These are phyloP conservation scores for Drosophila algonquin DNA, from an alignment of 2,888 invertebrate species.

Conservation along the genomic window DNA sequence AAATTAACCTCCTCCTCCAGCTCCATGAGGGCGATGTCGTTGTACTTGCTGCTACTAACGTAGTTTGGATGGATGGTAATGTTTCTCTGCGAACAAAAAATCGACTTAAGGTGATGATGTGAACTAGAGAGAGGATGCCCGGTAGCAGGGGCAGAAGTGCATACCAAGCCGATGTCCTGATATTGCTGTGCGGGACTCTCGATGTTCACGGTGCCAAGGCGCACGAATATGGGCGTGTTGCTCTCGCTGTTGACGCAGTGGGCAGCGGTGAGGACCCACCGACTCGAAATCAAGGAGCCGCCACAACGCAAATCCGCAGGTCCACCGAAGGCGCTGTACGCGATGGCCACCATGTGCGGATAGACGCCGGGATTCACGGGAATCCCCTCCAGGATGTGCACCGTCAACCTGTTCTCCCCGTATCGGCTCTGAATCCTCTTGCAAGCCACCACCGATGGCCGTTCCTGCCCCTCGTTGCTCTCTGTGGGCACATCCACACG, in stretches of 20 bases:
- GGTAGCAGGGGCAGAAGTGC: neutral
- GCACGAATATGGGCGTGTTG: slow-evolving; percentile 65
- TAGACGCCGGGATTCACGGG: slow-evolving; percentile 71
- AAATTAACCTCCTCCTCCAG: slow-evolving; percentile 51
- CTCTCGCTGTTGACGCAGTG: slow-evolving; percentile 71
- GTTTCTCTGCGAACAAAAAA: slow-evolving; percentile 48
- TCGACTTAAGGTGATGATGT: no score
- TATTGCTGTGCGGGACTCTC: slow-evolving; percentile 36
- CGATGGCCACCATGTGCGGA: slow-evolving; percentile 82
- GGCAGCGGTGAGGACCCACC: slow-evolving; percentile 80
- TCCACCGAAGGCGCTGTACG: slow-evolving; percentile 51
- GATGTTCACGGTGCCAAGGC: slow-evolving; percentile 76
- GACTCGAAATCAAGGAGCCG: slow-evolving; percentile 75
- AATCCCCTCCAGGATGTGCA: slow-evolving; percentile 77
- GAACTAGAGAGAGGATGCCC: no score
- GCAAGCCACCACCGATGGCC: slow-evolving; percentile 32
- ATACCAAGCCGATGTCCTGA: slow-evolving; percentile 54
- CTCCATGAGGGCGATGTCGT: slow-evolving; percentile 79
- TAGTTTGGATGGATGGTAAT: slow-evolving; percentile 72
- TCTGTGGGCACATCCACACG: slow-evolving; percentile 39
- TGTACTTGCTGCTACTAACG: slow-evolving; percentile 63
- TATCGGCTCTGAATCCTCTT: slow-evolving; percentile 5
- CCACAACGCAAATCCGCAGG: slow-evolving; percentile 70
- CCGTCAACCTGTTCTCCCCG: slow-evolving; percentile 35
- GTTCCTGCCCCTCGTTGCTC: slow-evolving; percentile 3